Evolutionary conservation across 2,797 vertebrate species (phyloP).

Genomic region (Chaunax sp.): DNA sequence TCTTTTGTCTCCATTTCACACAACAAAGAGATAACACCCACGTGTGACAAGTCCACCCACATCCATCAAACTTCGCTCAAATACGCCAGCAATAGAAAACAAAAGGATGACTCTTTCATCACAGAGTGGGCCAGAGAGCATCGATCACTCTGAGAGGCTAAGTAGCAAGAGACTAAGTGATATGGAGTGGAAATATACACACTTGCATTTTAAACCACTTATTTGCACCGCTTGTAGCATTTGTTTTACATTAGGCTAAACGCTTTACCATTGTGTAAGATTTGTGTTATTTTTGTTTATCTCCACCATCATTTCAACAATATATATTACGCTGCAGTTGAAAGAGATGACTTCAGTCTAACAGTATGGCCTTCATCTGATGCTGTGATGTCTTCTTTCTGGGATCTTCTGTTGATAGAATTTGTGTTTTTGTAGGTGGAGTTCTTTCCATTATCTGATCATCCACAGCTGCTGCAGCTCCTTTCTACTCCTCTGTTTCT

Average conservation of each 20-base stretch:
- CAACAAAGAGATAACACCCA: constrained; percentile 84
- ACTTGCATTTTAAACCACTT: constrained; percentile 43
- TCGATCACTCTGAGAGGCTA: constrained; percentile 66
- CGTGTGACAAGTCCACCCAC: constrained; percentile 84
- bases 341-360: constrained; percentile 37
- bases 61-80: constrained; percentile 81
- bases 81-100: constrained; percentile 68
- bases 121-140: constrained; percentile 71
- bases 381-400: constrained; percentile 21
- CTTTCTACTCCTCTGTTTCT: constrained; percentile 29
- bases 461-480: constrained; percentile 44
- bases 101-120: constrained; percentile 75
- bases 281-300: constrained; percentile 22
- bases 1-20: constrained; percentile 84
- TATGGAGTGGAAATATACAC: constrained; percentile 36
- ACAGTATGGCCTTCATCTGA: constrained; percentile 31
- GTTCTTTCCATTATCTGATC: constrained; percentile 45
- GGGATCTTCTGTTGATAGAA: constrained; percentile 24
- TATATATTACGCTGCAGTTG: constrained; percentile 26
- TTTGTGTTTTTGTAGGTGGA: constrained; percentile 52
- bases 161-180: constrained; percentile 41
- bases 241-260: constrained; percentile 42
- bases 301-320: constrained; percentile 38
- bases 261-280: constrained; percentile 20
- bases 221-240: constrained; percentile 43